Evolutionary conservation across 2,888 invertebrate species (phyloP), one percentile per base, ranked within the genome.

Genomic region (Drosophila melanosoma): DNA sequence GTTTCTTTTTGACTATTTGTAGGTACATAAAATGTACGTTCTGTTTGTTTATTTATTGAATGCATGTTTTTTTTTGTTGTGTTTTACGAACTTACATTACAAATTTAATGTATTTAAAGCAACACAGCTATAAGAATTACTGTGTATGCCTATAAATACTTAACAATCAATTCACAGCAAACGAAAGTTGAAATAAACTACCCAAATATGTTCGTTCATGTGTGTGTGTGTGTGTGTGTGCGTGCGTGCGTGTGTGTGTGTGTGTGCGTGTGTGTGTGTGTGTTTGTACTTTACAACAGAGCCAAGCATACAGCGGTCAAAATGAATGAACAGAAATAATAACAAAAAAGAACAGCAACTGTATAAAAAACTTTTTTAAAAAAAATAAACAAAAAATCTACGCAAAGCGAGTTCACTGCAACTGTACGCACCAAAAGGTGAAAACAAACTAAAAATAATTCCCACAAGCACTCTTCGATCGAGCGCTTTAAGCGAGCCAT

Each of bases 361-460:
- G 15, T 12, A 51, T 48, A 52, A 51, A 52, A 20, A 53, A 40
- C n/a, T 4, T 12, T 5, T 29, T 26, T 2, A 8, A 17, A 20
- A 58, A 26, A 17, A 12, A 10, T 26, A 33, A 48, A 58, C 11
- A 51, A 26, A 45, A 60, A 66, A 66, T 38, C 20, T 15, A 51
- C 60, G 49, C 23, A 17, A 51, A 64, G 48, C 54, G 59, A 57
- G 49, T 64, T 32, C 58, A 74, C 63, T 65, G 65, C 70, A 79
- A 84, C 89, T 75, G 89, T 75, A 81, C 87, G 74, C 84, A 87
- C 79, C 89, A 73, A 86, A 76, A 87, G 87, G 76, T 79, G 84
- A 87, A 89, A 81, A 87, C 79, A 84, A 84, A 84, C 84, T 87
- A 89, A 89, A 84, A 83, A 88, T 83, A 84, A 81, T 84, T 87